Base-by-base conservation (phyloP, 2,113 vertebrate species). In the Seriola rivoliana region DNA sequence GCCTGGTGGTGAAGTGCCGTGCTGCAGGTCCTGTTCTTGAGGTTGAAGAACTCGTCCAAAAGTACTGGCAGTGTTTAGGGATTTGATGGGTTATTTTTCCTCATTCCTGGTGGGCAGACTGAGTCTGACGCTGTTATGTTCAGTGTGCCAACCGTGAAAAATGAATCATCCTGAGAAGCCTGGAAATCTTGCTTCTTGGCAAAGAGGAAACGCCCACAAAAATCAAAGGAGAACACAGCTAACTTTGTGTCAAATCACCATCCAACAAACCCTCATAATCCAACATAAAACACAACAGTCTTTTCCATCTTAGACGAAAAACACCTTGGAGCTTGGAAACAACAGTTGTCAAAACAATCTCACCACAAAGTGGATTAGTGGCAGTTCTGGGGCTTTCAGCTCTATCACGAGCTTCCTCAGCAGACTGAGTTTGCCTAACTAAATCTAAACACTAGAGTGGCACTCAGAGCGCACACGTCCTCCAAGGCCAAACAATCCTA, bases 151-250 rank as follows among this genome's bases (percentile, higher is more conserved):
- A 54, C 48, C 8, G 50, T 36, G n/a, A 78, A 3, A 23, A 74
- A 71, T 76, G 63, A 81, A 64, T 85, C 70, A 72, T 55, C 62
- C 66, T 54, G 63, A 69, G 60, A 72, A 85, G 59, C 32, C 66
- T 75, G 71, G 80, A 82, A 80, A 84, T 84, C 70, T 48, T 5
- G 2, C n/a, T 71, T 71, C 48, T 64, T 80, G 72, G 72, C 63
- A 74, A 60, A 68, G 0, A 82, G 8, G 9, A 77, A 60, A n/a
- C 40, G 25, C 13, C 65, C 23, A 50, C 21, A 14, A 48, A 48
- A 82, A 64, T 25, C 17, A 55, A 59, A 72, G 69, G 36, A 67
- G 50, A 52, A 68, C 58, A 75, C 34, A 6, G 12, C n/a, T 21
- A 59, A 78, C 50, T 78, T 78, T 17, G 62, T 23, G 12, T 59